phyloP scores from a whole-genome alignment of 2,888 invertebrate genomes.

The Latrodectus elegans region DNA sequence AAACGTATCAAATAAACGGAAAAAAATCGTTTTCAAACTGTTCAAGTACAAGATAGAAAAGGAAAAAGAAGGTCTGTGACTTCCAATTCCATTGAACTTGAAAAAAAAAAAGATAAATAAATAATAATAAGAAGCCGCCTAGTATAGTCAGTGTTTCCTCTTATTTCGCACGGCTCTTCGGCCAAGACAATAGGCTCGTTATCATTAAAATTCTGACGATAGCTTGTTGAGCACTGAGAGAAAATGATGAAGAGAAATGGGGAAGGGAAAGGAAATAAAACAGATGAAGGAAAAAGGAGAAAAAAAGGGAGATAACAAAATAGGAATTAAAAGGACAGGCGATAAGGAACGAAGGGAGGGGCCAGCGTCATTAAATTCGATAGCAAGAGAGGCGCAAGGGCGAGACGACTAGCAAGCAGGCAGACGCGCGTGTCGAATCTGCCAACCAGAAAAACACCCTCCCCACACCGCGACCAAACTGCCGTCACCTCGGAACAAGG shows the following conservation, averaged over 20 bases:
- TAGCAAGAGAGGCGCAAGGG: slow-evolving; percentile 42
- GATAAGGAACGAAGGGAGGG: slow-evolving; percentile 18
- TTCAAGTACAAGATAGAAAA: slow-evolving; percentile 4
- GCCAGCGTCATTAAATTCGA: slow-evolving; percentile 60
- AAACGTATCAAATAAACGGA: not conserved
- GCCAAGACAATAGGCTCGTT: slow-evolving; percentile 61
- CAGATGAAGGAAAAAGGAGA: slow-evolving; percentile 7
- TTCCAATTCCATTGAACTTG: slow-evolving; percentile 63
- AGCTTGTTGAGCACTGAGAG: slow-evolving; percentile 58
- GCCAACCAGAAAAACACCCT: slow-evolving; percentile 66
- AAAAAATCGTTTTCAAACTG: not conserved
- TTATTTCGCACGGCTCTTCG: slow-evolving; percentile 60
- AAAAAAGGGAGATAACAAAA: slow-evolving; percentile 60
- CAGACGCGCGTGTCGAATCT: slow-evolving; percentile 61
- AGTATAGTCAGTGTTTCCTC: slow-evolving; percentile 57
- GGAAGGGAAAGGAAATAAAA: slow-evolving; percentile 4
- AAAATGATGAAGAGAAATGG: slow-evolving; percentile 35
- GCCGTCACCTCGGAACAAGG: slow-evolving; percentile 67
- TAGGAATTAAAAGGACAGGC: slow-evolving; percentile 63
- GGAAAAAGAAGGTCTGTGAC: slow-evolving; percentile 54
- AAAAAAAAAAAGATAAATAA: no score
- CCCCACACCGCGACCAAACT: slow-evolving; percentile 46
- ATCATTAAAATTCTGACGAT: slow-evolving; percentile 66
- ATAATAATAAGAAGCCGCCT: slow-evolving; percentile 33
- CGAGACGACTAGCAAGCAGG: slow-evolving; percentile 52